Evolutionary conservation across 2,113 vertebrate genomes (phyloP).

Genomic region (Sarotherodon lohbergeri): DNA sequence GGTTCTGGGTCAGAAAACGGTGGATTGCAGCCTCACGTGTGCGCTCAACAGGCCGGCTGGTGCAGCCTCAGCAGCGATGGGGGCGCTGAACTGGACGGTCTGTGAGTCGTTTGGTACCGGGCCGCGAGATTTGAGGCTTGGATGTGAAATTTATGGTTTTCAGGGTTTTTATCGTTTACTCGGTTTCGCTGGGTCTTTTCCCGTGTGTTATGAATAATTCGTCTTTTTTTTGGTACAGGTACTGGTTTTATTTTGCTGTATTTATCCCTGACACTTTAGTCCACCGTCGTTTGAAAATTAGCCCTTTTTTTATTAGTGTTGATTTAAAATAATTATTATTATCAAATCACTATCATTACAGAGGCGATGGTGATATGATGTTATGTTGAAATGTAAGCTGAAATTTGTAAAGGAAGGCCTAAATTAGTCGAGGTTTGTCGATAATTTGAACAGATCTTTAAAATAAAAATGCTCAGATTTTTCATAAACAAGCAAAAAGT

Average conservation of each 20-base stretch:
- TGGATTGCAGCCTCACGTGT: neutral
- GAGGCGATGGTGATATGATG: accelerated
- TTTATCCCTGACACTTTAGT: neutral
- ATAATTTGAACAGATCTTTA: neutral
- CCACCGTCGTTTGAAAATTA: neutral
- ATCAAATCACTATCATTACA: neutral
- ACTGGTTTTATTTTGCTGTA: too few species aligned
- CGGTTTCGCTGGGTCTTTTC: neutral
- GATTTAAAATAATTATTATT: neutral
- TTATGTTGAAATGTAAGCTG: neutral
- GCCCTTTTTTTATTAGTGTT: neutral
- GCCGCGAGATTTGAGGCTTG: neutral
- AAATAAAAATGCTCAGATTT: neutral
- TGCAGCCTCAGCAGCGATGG: neutral
- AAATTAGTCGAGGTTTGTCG: neutral
- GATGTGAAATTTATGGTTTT: neutral
- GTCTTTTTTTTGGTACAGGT: too few species aligned
- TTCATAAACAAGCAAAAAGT: neutral
- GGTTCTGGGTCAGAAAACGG: neutral
- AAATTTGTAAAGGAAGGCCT: neutral
- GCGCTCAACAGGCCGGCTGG: neutral
- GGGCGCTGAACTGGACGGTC: neutral
- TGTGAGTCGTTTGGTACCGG: neutral
- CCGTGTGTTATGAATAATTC: neutral
- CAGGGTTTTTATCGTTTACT: too few species aligned